Base-by-base conservation (phyloP, 2,888 invertebrate genomes). In the Cheilosia soror region DNA sequence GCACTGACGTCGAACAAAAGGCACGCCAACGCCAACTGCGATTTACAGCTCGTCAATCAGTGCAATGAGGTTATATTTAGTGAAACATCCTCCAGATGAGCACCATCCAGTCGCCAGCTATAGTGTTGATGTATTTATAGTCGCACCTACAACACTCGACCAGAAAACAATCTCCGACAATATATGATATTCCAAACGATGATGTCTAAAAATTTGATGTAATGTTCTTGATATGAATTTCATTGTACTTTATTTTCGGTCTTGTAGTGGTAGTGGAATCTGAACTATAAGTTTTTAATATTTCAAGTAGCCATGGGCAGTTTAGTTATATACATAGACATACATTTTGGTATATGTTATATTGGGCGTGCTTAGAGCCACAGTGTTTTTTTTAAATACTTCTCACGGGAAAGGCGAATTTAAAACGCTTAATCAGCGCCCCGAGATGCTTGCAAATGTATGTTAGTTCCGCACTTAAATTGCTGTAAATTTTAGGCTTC, bases 111-210 rank as follows among this genome's bases (percentile, higher is more conserved):
- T 66, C 37, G 29, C 27, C 33, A 73, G 55, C 33, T 7, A 11
- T 37, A 11, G 15, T 31, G 79, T 2, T 75, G 79, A 84, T 84
- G 69, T 68, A 75, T 84, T 84, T 83, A 83, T 63, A 37, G 62
- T 63, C 9, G 68, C 60, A 83, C 53, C 72, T 66, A 72, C 40
- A 25, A 44, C 58, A 51, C 58, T 42, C 27, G 27, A 42, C 9
- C n/a, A 20, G n/a, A 63, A 68, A 37, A 58, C 47, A 57, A 63
- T 49, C 31, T 4, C 11, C 4, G 37, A 11, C 11, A 11, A 37
- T 11, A 37, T 37, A 11, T 4, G 11, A 9, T 37, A 9, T 37
- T 11, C 4, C 11, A 63, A 63, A 51, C 51, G 65, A 44, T 42
- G 25, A n/a, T 7, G 25, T 29, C 71, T 51, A 13, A 44, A 51